A percentile compares a stretch with the other conserved stretches of the same genome.
Evolutionary conservation across 2,888 invertebrate species (phyloP).

Genomic region (Autographa gamma): DNA sequence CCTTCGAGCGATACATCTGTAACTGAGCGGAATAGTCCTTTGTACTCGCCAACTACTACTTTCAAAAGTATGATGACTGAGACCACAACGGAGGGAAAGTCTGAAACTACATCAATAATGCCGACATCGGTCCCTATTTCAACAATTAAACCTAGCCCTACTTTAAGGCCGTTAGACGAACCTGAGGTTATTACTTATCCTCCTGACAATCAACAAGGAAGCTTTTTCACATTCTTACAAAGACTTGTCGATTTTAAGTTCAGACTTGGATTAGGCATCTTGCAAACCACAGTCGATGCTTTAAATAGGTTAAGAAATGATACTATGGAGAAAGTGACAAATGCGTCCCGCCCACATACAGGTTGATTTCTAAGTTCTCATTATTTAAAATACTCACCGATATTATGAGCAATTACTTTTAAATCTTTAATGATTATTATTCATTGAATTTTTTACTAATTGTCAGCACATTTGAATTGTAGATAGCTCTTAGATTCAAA

Average conservation of each 20-base stretch:
- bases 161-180: constrained; percentile 52
- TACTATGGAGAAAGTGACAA: constrained; percentile 70
- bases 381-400: background rate
- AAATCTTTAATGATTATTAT: constrained; percentile 6
- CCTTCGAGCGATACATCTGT: constrained; percentile 66
- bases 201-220: constrained; percentile 75
- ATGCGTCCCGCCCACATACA: constrained; percentile 64
- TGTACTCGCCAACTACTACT: constrained; percentile 67
- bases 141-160: constrained; percentile 64
- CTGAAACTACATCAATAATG: constrained; percentile 79
- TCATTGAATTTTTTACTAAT: constrained; percentile 13
- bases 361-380: constrained; percentile 23
- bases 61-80: constrained; percentile 75
- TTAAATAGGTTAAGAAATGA: constrained; percentile 91
- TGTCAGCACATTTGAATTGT: constrained; percentile 22
- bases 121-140: constrained; percentile 68
- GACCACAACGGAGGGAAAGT: constrained; percentile 78
- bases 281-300: constrained; percentile 91
- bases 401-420: constrained; percentile 18
- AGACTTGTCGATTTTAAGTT: constrained; percentile 92
- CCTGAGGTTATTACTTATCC: constrained; percentile 83
- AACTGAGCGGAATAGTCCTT: constrained; percentile 60
- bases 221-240: constrained; percentile 89
- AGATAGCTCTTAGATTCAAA: constrained; percentile 3
- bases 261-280: constrained; percentile 90